phyloP scores from a whole-genome alignment of 2,888 invertebrate genomes.

The Lepidocyrtoides sp. region DNA sequence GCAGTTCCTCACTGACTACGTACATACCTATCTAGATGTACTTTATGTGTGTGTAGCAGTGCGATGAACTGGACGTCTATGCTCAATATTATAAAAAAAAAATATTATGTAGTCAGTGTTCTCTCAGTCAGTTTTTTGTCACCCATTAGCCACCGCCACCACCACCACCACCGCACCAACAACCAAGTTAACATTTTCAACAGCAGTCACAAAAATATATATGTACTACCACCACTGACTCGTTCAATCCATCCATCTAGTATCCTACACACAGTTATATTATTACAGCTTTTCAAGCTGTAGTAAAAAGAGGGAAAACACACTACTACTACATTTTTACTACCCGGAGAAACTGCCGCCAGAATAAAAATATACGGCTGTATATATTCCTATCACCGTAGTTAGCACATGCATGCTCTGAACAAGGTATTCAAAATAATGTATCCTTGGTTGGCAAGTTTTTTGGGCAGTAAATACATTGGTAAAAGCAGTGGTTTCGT shows the following conservation, averaged over 20 bases:
- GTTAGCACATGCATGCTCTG: slow-evolving; percentile 29
- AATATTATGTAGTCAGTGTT: slow-evolving; percentile 58
- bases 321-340: slow-evolving; percentile 27
- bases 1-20: slow-evolving; percentile 17
- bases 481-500: slow-evolving; percentile 41
- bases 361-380: slow-evolving; percentile 9
- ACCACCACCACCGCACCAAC: background rate
- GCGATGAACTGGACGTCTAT: slow-evolving; percentile 1
- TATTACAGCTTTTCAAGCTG: slow-evolving; percentile 7
- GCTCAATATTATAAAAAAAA: slow-evolving; percentile 45
- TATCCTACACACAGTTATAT: slow-evolving; percentile 10
- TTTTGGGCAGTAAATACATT: slow-evolving; percentile 32
- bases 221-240: background rate
- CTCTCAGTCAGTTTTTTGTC: slow-evolving; percentile 57
- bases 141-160: slow-evolving; percentile 62
- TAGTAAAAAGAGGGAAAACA: background rate
- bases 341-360: slow-evolving; percentile 33
- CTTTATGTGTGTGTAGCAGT: slow-evolving; percentile 1
- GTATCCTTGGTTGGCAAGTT: background rate
- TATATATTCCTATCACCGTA: background rate
- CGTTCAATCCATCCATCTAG: slow-evolving; percentile 47
- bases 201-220: background rate
- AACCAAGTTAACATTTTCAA: background rate
- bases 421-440: slow-evolving; percentile 35
- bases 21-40: background rate